Conservation (phyloP, 2,888 invertebrate genomes). For the Harpalus rufipes region DNA sequence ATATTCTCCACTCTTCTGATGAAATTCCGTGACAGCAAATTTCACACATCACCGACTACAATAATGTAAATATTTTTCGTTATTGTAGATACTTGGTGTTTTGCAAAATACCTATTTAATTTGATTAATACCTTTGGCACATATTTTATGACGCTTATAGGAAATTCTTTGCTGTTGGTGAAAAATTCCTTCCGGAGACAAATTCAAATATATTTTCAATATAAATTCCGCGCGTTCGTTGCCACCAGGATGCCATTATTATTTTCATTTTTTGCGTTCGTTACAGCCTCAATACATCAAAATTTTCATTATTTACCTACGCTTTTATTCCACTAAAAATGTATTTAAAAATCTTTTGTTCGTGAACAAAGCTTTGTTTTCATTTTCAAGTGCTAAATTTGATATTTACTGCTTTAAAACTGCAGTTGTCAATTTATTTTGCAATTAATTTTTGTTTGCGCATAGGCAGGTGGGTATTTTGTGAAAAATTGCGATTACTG, state of each 20-base stretch:
- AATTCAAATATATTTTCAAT: constrained; percentile 57
- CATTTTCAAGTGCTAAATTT: background rate
- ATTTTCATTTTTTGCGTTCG: constrained; percentile 20
- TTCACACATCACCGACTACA: background rate
- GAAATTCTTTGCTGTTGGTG: constrained; percentile 25
- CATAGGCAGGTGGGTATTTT: background rate
- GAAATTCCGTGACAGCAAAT: constrained; percentile 28
- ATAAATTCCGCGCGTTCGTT: constrained; percentile 45
- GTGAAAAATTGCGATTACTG: background rate
- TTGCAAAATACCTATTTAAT: background rate
- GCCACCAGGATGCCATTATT: constrained; percentile 24
- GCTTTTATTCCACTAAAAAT: background rate
- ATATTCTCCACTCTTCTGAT: constrained; percentile 8
- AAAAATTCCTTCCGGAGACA: constrained; percentile 35
- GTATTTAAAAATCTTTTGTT: background rate
- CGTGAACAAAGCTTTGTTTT: background rate
- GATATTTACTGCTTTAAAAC: background rate
- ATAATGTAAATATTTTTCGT: background rate
- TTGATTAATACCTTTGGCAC: background rate
- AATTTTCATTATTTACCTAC: background rate
- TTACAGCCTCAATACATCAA: constrained; percentile 10
- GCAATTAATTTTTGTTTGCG: background rate
- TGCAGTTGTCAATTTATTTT: background rate
- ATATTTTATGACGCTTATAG: background rate
- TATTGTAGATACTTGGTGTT: background rate